Percentiles rank a stretch among this genome's conserved stretches.
Evolutionary conservation across 1,140 invertebrate species (phyloP).

Genomic region (Streblospio benedicti): DNA sequence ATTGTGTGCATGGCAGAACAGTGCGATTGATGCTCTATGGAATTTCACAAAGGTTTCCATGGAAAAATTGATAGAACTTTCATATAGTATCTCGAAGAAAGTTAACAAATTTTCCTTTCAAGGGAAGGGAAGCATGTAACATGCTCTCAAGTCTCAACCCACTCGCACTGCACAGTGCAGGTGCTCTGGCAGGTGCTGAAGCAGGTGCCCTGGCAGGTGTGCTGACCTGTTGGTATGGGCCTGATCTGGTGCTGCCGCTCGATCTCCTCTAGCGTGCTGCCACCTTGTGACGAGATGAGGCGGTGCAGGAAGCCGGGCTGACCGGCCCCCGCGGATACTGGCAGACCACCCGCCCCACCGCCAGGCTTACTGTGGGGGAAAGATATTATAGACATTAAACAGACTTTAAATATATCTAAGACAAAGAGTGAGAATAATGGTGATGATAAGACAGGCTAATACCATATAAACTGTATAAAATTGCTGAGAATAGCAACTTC

Average conservation of each 20-base stretch:
- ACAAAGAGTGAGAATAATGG: conserved; percentile 24
- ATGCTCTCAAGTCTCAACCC: neutral
- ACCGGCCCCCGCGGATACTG: conserved; percentile 48
- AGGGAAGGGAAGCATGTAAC: too few species aligned
- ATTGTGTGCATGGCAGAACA: too few species aligned
- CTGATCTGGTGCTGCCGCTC: conserved; percentile 64
- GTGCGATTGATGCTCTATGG: too few species aligned
- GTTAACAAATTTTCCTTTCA: too few species aligned
- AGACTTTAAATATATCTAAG: conserved; percentile 5
- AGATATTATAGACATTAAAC: neutral
- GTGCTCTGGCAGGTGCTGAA: neutral
- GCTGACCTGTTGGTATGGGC: neutral
- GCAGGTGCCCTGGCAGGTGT: neutral
- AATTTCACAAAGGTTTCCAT: too few species aligned
- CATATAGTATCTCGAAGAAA: too few species aligned
- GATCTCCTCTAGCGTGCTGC: conserved; percentile 74
- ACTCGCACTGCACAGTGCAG: neutral
- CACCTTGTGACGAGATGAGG: conserved; percentile 65
- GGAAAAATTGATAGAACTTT: too few species aligned
- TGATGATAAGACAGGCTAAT: neutral
- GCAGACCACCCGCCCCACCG: conserved; percentile 52
- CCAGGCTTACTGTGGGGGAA: conserved; percentile 10
- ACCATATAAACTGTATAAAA: neutral
- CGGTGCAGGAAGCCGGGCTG: conserved; percentile 67
- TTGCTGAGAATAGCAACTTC: too few species aligned